Percentiles rank a stretch among this genome's conserved stretches.
Conservation (phyloP, 1,140 invertebrate species). For the Penaeus japonicus region DNA sequence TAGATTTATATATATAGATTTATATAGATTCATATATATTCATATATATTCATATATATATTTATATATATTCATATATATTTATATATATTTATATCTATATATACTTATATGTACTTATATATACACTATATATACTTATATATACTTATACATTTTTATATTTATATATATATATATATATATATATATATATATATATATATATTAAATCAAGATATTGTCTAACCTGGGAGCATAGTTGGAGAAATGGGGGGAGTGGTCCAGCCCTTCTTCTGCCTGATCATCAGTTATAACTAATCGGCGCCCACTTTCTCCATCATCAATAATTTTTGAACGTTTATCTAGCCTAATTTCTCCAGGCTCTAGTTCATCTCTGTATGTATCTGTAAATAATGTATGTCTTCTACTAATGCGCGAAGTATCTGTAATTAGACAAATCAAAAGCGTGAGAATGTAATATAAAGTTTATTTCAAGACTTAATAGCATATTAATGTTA, state of each 20-base stretch:
- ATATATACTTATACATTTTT: too few relatives aligned
- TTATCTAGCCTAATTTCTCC: slow-evolving; percentile 49
- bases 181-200: not conserved
- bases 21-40: too few relatives aligned
- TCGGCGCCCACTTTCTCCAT: slow-evolving; percentile 43
- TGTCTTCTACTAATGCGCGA: not conserved
- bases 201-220: not conserved
- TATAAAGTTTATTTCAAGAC: too few relatives aligned
- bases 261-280: slow-evolving; percentile 40
- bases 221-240: slow-evolving; percentile 51
- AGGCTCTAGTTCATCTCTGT: slow-evolving; percentile 36
- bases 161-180: not conserved
- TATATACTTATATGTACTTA: too few relatives aligned
- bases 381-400: not conserved
- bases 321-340: slow-evolving; percentile 39
- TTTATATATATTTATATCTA: too few relatives aligned
- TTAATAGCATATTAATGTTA: not conserved
- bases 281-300: slow-evolving; percentile 42
- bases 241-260: slow-evolving; percentile 52
- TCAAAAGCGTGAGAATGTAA: too few relatives aligned
- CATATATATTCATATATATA: too few relatives aligned
- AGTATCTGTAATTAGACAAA: not conserved
- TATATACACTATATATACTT: too few relatives aligned
- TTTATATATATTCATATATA: too few relatives aligned
- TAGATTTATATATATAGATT: too few relatives aligned